Conservation (phyloP, 2,888 invertebrate genomes). For the Leistus spinibarbis region DNA sequence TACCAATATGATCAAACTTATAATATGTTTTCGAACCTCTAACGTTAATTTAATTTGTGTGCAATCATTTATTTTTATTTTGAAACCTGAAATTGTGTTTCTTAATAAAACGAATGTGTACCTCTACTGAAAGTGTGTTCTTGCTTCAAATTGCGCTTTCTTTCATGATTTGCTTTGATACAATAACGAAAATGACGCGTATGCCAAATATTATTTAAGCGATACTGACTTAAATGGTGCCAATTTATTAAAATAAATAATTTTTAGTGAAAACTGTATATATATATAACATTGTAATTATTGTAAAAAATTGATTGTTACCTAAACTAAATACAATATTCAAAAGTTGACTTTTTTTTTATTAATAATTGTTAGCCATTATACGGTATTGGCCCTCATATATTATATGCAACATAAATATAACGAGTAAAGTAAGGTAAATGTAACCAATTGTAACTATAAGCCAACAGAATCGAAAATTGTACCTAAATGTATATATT, state of each 20-base stretch:
- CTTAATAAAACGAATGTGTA: neutral
- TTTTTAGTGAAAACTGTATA: neutral
- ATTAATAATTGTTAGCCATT: too few species aligned
- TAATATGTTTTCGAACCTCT: too few species aligned
- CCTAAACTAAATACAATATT: slow-evolving; percentile 36
- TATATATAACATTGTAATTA: slow-evolving; percentile 34
- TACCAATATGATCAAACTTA: too few species aligned
- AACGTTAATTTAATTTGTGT: too few species aligned
- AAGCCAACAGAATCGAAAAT: too few species aligned
- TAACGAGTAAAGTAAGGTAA: too few species aligned
- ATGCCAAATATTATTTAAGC: neutral
- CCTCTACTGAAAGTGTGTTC: slow-evolving; percentile 27
- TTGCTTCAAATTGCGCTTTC: slow-evolving; percentile 32
- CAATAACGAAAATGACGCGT: neutral
- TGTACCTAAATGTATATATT: too few species aligned
- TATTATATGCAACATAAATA: too few species aligned
- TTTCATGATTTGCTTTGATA: neutral
- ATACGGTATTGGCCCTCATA: too few species aligned
- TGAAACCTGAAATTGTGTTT: neutral
- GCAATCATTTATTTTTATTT: neutral
- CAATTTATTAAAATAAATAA: neutral
- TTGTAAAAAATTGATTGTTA: slow-evolving; percentile 37
- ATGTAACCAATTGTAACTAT: too few species aligned
- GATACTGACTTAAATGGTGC: neutral
- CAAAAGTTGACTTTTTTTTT: slow-evolving; percentile 21